phyloP scores from a whole-genome alignment of 2,113 vertebrate species.

The Dasypus novemcinctus region DNA sequence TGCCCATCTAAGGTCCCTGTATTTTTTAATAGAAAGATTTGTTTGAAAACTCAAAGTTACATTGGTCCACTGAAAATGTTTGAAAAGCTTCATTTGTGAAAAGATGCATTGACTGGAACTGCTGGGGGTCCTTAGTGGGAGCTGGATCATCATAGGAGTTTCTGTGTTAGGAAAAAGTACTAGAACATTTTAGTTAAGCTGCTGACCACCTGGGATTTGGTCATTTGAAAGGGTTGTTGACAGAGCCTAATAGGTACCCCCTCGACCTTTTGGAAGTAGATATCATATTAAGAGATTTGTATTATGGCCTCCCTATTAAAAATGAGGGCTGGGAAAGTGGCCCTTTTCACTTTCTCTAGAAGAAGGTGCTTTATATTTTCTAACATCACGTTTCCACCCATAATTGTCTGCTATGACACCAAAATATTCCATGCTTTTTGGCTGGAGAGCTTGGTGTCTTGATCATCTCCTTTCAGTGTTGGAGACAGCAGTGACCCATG shows the following conservation, averaged over 20 bases:
- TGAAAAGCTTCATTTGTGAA: conserved; percentile 51
- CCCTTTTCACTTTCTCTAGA: not conserved
- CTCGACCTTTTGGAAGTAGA: not conserved
- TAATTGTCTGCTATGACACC: not conserved
- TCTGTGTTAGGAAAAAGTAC: not conserved
- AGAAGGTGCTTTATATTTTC: not conserved
- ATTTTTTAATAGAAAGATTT: conserved; percentile 19
- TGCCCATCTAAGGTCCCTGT: not conserved
- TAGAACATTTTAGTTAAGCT: conserved; percentile 15
- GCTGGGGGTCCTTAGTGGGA: not conserved
- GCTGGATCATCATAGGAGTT: not conserved
- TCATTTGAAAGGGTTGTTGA: conserved; percentile 29
- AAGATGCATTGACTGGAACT: conserved; percentile 7
- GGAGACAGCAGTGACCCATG: not conserved
- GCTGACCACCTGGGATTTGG: conserved; percentile 39
- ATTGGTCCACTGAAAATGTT: conserved; percentile 21
- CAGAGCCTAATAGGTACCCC: not conserved
- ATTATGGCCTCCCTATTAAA: not conserved
- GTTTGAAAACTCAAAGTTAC: conserved; percentile 30
- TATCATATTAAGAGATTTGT: not conserved
- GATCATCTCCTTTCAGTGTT: not conserved
- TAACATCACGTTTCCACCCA: not conserved
- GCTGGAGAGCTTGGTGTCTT: not conserved
- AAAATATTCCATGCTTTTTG: not conserved
- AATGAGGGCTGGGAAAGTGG: not conserved